phyloP scores from a whole-genome alignment of 2,113 vertebrate species.

The Talpa occidentalis region DNA sequence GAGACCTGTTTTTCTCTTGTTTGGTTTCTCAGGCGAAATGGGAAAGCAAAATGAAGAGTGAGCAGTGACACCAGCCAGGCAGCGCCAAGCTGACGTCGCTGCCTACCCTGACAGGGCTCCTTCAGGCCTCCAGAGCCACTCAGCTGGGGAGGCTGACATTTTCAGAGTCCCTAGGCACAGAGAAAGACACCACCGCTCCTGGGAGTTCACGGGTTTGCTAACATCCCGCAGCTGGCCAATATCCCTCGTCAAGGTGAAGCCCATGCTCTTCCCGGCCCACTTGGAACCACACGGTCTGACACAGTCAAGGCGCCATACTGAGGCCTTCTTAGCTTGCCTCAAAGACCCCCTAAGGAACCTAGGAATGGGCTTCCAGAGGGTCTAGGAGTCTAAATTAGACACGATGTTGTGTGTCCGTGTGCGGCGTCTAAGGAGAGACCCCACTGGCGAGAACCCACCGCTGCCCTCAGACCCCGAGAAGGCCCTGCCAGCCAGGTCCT shows the following conservation, averaged over 20 bases:
- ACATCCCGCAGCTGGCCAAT: not conserved
- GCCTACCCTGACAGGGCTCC: no score
- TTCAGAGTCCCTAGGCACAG: not conserved
- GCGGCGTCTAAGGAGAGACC: not conserved
- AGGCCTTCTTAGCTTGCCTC: not conserved
- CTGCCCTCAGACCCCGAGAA: not conserved
- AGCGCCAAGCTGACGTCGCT: no score
- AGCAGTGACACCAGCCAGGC: not conserved
- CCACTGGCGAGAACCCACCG: not conserved
- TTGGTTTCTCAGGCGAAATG: not conserved
- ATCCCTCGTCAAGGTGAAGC: not conserved
- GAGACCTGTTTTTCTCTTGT: not conserved
- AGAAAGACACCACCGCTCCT: not conserved
- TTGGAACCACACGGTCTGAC: not conserved
- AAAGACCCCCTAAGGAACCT: not conserved
- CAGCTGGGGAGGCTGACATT: not conserved
- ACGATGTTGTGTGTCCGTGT: not conserved
- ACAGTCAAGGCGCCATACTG: not conserved
- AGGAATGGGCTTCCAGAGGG: not conserved
- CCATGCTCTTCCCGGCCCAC: not conserved
- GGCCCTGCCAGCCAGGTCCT: not conserved
- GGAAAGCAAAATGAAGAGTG: not conserved
- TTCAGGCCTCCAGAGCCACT: not conserved
- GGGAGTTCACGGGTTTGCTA: not conserved
- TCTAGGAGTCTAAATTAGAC: not conserved